Conservation (phyloP, 2,113 vertebrate genomes). For the Nanger granti region DNA sequence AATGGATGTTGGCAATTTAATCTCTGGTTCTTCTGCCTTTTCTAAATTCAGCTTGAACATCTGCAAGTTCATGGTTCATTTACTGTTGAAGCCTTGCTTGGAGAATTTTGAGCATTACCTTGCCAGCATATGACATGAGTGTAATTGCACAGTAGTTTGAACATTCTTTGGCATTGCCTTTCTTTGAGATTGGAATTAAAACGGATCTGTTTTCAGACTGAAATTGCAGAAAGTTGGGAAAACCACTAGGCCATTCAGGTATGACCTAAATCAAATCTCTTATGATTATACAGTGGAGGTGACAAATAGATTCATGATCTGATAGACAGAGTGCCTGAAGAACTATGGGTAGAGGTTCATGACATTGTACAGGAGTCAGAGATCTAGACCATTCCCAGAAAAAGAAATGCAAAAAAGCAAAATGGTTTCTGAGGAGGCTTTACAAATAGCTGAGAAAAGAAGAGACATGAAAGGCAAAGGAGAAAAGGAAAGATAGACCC, state of each 20-base stretch:
- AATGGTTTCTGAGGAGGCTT: not conserved
- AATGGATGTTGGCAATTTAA: not conserved
- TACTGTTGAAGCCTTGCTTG: not conserved
- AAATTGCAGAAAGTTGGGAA: not conserved
- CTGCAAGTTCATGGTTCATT: not conserved
- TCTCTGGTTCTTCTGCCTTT: not conserved
- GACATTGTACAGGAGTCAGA: not conserved
- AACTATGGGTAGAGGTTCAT: not conserved
- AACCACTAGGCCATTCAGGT: not conserved
- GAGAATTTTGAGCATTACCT: not conserved
- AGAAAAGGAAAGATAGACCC: not conserved
- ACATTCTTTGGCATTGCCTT: not conserved
- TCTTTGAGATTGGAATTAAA: not conserved
- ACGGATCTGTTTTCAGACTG: not conserved
- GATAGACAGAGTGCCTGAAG: not conserved
- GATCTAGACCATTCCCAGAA: not conserved
- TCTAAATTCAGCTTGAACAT: not conserved
- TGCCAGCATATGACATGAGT: not conserved
- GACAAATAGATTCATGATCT: not conserved
- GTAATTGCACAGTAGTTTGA: not conserved
- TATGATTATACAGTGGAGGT: not conserved
- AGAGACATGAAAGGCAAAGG: not conserved
- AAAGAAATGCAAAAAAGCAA: not conserved
- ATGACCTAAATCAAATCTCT: not conserved
- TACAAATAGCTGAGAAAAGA: not conserved